Evolutionary conservation across 2,113 vertebrate genomes (phyloP).

Genomic region (Ageneiosus marmoratus): DNA sequence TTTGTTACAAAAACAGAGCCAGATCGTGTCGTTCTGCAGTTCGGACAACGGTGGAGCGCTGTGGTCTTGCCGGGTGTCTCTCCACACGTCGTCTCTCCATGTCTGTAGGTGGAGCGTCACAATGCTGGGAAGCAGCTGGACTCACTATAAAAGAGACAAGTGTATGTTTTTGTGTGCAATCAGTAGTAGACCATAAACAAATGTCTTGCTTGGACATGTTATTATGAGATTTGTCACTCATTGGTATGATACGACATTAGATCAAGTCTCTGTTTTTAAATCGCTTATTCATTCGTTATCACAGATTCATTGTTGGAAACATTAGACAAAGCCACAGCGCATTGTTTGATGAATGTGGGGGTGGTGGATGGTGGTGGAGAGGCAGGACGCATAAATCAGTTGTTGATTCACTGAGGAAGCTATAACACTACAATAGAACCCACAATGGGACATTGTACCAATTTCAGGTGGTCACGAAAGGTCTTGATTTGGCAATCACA

Average conservation of each 20-base stretch:
- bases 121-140: constrained; percentile 77
- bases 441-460: constrained; percentile 68
- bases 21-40: constrained; percentile 66
- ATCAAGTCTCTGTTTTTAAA: neutral
- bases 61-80: constrained; percentile 59
- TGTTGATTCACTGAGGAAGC: constrained; percentile 75
- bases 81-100: constrained; percentile 61
- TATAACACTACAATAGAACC: constrained; percentile 66
- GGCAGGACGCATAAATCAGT: constrained; percentile 70
- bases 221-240: constrained; percentile 14
- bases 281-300: neutral
- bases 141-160: constrained; percentile 60
- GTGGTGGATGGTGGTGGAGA: constrained; percentile 11
- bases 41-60: constrained; percentile 50
- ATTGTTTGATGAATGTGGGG: constrained; percentile 64
- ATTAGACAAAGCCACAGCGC: constrained; percentile 43
- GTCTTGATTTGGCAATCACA: constrained; percentile 15
- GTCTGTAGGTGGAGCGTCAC: constrained; percentile 55
- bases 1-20: constrained; percentile 79
- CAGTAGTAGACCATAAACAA: constrained; percentile 17
- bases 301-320: constrained; percentile 52
- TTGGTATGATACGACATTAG: constrained; percentile 11
- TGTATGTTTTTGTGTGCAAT: constrained; percentile 14
- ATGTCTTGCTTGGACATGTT: constrained; percentile 4
- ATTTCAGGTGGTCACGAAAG: constrained; percentile 44